Evolutionary conservation across 2,888 invertebrate species (phyloP).

Genomic region (Apoda limacodes): DNA sequence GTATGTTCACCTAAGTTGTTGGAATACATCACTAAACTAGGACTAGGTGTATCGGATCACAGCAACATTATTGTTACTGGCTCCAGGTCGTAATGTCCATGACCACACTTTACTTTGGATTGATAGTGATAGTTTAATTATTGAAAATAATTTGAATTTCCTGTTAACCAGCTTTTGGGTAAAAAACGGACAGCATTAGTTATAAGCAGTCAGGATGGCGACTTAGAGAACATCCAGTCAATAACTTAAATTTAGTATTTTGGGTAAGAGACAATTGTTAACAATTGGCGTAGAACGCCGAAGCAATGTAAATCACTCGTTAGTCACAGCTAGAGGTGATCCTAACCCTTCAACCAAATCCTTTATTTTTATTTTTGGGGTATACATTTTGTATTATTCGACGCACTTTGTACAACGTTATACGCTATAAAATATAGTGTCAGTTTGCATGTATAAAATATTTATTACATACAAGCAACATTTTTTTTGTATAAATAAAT

Average conservation of each 20-base stretch:
- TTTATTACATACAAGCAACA: no score
- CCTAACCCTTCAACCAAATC: slow-evolving; percentile 5
- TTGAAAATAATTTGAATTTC: not conserved
- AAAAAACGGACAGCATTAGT: slow-evolving; percentile 8
- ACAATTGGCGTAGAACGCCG: not conserved
- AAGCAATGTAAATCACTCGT: not conserved
- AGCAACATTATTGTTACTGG: slow-evolving; percentile 6
- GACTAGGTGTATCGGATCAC: slow-evolving; percentile 7
- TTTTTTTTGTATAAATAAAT: no score
- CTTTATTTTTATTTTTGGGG: no score
- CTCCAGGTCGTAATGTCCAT: slow-evolving; percentile 12
- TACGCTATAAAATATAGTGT: no score
- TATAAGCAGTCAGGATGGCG: no score
- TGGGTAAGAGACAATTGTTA: slow-evolving; percentile 5
- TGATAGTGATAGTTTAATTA: no score
- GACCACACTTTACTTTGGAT: slow-evolving; percentile 9
- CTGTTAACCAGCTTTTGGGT: slow-evolving; percentile 11
- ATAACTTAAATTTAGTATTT: slow-evolving; percentile 2
- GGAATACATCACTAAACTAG: slow-evolving; percentile 2
- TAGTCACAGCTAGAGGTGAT: slow-evolving; percentile 5
- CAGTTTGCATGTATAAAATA: no score
- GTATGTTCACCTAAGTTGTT: slow-evolving; percentile 7
- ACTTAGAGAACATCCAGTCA: slow-evolving; percentile 4
- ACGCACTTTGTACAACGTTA: no score
- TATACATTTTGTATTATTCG: no score